A percentile compares a stretch with the other conserved stretches of the same genome.
These are phyloP conservation scores for Perithous albicinctus DNA, from an alignment of 2,888 invertebrate genomes.

Conservation along the genomic window DNA sequence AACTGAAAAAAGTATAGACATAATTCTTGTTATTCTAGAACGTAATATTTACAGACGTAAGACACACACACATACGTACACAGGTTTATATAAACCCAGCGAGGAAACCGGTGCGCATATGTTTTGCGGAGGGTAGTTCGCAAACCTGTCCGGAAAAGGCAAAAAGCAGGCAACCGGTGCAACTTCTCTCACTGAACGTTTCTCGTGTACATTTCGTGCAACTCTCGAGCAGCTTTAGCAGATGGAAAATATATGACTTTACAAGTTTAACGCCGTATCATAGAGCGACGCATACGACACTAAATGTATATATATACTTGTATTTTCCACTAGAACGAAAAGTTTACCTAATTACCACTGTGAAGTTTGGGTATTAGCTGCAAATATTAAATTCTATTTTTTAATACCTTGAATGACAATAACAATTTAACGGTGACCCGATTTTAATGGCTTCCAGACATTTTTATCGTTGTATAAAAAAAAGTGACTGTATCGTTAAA, in stretches of 20 bases:
- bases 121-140: background rate
- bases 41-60: background rate
- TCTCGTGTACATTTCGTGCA: slow-evolving; percentile 18
- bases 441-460: background rate
- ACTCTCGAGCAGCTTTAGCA: background rate
- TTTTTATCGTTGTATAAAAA: background rate
- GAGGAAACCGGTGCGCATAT: background rate
- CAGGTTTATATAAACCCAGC: background rate
- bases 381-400: background rate
- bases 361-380: background rate
- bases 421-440: background rate
- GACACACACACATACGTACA: background rate
- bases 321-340: background rate
- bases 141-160: background rate
- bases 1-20: background rate
- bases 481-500: background rate
- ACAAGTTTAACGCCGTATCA: slow-evolving; percentile 6
- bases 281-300: background rate
- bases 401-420: background rate
- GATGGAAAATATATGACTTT: slow-evolving; percentile 17
- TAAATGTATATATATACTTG: background rate
- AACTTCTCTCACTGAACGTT: background rate
- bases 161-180: background rate
- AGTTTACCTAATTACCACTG: background rate
- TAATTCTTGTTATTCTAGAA: background rate